These are phyloP conservation scores for Hypsibius dujardini DNA, from an alignment of 1,140 invertebrate species.

Conservation along the genomic window DNA sequence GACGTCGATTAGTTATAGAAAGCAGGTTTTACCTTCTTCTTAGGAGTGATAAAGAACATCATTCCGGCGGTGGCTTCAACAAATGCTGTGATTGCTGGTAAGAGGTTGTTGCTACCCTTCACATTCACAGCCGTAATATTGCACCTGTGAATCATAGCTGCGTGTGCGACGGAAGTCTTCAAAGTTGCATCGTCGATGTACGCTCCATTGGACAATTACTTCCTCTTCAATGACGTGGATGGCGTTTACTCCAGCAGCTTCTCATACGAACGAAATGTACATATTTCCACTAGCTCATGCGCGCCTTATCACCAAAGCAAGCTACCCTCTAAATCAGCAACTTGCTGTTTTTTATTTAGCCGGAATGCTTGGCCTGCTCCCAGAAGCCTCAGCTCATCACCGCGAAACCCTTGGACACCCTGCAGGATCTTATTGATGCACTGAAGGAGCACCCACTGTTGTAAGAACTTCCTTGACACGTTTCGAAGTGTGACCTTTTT, in stretches of 20 bases:
- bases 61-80: slow-evolving; percentile 98
- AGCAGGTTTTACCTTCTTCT: slow-evolving; percentile 10
- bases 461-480: slow-evolving; percentile 47
- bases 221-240: slow-evolving; percentile 89
- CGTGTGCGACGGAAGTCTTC: slow-evolving; percentile 85
- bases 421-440: slow-evolving; percentile 63
- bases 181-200: slow-evolving; percentile 57
- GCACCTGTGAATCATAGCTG: slow-evolving; percentile 36
- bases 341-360: too few species aligned
- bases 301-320: background rate
- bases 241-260: slow-evolving; percentile 92
- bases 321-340: slow-evolving; percentile 14
- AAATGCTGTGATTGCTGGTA: slow-evolving; percentile 79
- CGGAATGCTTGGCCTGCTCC: slow-evolving; percentile 69
- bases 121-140: background rate
- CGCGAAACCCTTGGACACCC: slow-evolving; percentile 45
- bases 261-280: slow-evolving; percentile 58
- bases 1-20: too few species aligned
- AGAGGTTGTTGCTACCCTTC: slow-evolving; percentile 19
- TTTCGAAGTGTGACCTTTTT: background rate
- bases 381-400: slow-evolving; percentile 49
- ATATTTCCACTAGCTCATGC: slow-evolving; percentile 25
- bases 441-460: slow-evolving; percentile 53
- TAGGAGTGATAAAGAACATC: slow-evolving; percentile 83
- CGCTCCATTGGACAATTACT: slow-evolving; percentile 75